Evolutionary conservation across 1,140 invertebrate genomes (phyloP).

Genomic region (Marisa cornuarietis): DNA sequence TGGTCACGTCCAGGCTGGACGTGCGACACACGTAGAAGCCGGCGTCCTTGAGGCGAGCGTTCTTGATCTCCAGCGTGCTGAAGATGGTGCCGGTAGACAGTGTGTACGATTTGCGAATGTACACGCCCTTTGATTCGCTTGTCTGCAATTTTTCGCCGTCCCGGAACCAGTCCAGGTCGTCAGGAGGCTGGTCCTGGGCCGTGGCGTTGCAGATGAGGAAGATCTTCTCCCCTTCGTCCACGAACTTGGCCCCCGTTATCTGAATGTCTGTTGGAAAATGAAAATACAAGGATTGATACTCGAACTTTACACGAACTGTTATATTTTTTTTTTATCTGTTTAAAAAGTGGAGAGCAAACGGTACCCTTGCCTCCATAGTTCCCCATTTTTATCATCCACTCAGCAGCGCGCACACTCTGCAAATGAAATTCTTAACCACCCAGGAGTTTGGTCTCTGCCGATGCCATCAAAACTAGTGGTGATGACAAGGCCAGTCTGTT

Average conservation of each 20-base stretch:
- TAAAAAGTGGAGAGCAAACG: too few relatives aligned
- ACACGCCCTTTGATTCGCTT: slow-evolving; percentile 29
- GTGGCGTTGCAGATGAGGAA: slow-evolving; percentile 45
- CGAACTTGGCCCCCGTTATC: slow-evolving; percentile 38
- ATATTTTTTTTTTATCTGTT: too few relatives aligned
- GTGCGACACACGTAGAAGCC: slow-evolving; percentile 48
- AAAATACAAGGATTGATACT: too few relatives aligned
- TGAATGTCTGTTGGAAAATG: slow-evolving; percentile 34
- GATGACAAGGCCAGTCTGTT: too few relatives aligned
- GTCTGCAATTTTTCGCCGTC: slow-evolving; percentile 28
- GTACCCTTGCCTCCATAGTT: too few relatives aligned
- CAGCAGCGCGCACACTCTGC: too few relatives aligned
- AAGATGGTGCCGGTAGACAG: slow-evolving; percentile 38
- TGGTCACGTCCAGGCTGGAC: slow-evolving; percentile 44
- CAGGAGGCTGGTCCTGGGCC: slow-evolving; percentile 38
- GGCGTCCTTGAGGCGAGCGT: slow-evolving; percentile 37
- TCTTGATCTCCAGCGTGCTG: slow-evolving; percentile 44
- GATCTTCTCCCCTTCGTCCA: slow-evolving; percentile 45
- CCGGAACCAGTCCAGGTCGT: slow-evolving; percentile 49
- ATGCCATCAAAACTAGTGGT: too few relatives aligned
- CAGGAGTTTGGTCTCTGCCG: too few relatives aligned
- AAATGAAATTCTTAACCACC: too few relatives aligned
- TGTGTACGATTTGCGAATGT: slow-evolving; percentile 41
- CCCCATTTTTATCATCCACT: too few relatives aligned
- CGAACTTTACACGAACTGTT: too few relatives aligned